Conservation (phyloP, 2,113 vertebrate species). For the Chamaea fasciata region DNA sequence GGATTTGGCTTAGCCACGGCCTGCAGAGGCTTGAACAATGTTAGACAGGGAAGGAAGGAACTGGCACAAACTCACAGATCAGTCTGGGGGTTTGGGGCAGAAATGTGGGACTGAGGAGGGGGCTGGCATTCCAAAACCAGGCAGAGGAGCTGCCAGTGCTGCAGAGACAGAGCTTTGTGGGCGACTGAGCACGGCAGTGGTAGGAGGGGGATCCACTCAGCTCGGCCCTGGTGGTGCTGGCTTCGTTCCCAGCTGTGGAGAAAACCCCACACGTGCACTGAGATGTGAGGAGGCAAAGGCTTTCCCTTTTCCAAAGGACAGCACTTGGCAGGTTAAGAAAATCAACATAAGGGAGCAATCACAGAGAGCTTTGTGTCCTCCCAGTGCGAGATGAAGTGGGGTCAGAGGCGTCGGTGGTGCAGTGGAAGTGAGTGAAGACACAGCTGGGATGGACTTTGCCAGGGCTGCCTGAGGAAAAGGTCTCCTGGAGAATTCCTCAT, state of each 20-base stretch:
- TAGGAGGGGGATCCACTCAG: neutral
- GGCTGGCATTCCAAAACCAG: fast-evolving
- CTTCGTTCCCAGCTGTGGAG: neutral
- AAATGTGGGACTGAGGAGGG: neutral
- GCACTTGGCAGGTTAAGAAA: neutral
- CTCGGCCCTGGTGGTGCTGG: fast-evolving
- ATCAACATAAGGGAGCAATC: fast-evolving
- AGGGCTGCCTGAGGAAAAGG: neutral
- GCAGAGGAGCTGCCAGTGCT: neutral
- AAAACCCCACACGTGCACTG: neutral
- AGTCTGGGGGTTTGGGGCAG: neutral
- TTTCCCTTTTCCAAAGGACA: neutral
- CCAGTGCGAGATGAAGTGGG: neutral
- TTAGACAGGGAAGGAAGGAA: fast-evolving
- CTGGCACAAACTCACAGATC: neutral
- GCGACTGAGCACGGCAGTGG: neutral
- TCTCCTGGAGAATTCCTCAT: neutral
- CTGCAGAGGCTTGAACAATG: fast-evolving
- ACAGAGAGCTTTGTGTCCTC: neutral
- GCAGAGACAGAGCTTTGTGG: neutral
- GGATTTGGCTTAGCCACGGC: neutral
- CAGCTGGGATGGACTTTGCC: neutral
- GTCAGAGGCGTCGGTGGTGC: neutral
- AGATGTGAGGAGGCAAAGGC: neutral
- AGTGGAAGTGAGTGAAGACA: neutral